Conservation (phyloP, 2,888 invertebrate species). For the Myopa tessellatipennis region DNA sequence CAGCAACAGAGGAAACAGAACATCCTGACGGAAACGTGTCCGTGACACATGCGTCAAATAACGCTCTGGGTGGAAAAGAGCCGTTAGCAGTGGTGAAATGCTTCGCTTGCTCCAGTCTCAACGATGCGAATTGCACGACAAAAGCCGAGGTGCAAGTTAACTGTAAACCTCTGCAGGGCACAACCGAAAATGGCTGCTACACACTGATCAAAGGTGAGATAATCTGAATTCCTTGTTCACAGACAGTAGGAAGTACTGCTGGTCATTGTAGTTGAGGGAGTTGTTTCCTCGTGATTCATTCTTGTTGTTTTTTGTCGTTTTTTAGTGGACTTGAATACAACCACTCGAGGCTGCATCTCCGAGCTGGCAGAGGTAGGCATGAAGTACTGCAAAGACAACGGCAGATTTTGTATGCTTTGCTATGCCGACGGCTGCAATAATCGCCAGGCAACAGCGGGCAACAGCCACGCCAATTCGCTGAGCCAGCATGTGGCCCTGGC, state of each 20-base stretch:
- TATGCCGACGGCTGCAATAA: constrained; percentile 54
- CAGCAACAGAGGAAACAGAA: background rate
- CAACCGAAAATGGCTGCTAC: constrained; percentile 53
- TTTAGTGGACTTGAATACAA: constrained; percentile 51
- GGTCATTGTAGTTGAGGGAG: no score
- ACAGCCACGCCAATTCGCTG: background rate
- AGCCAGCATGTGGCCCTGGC: background rate
- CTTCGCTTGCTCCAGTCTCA: constrained; percentile 46
- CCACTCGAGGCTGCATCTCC: constrained; percentile 57
- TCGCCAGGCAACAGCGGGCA: constrained; percentile 33
- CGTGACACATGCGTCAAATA: background rate
- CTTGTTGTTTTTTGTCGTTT: constrained; percentile 20
- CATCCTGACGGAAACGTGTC: constrained; percentile 1
- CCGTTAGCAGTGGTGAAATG: constrained; percentile 35
- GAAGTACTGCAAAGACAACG: constrained; percentile 51
- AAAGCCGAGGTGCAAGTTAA: constrained; percentile 37
- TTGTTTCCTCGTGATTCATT: background rate
- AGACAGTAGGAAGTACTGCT: background rate
- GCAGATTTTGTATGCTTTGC: constrained; percentile 54
- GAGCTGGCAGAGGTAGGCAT: constrained; percentile 51
- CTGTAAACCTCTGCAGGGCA: constrained; percentile 38
- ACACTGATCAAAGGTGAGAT: constrained; percentile 53
- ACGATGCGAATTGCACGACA: constrained; percentile 41
- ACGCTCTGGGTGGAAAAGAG: background rate
- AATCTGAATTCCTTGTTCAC: no score